These are phyloP conservation scores for Penaeus indicus DNA, from an alignment of 1,140 invertebrate genomes.

Conservation along the genomic window DNA sequence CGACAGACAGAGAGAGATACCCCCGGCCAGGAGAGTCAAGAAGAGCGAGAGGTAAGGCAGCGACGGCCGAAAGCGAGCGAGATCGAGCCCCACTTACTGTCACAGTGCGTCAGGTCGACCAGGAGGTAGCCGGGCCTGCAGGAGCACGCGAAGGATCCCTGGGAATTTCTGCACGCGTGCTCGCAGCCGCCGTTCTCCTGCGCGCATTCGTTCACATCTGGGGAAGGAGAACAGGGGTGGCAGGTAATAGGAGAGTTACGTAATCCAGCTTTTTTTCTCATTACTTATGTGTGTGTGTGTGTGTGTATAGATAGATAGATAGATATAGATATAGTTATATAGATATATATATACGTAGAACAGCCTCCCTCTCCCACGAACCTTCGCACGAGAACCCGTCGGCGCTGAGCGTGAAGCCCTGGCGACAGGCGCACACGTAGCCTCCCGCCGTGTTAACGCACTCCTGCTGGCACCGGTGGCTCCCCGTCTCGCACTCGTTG, in stretches of 20 bases:
- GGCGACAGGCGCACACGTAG: conserved; percentile 52
- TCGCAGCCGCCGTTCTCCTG: conserved; percentile 69
- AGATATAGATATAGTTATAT: conserved; percentile 71
- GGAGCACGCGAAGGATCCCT: conserved; percentile 69
- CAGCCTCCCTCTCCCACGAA: conserved; percentile 78
- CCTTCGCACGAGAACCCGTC: conserved; percentile 49
- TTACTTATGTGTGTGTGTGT: background rate
- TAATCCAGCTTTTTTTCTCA: background rate
- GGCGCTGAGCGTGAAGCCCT: conserved; percentile 65
- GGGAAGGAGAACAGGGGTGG: background rate
- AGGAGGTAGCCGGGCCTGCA: conserved; percentile 70
- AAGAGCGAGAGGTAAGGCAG: too few relatives aligned
- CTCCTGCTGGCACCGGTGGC: conserved; percentile 46
- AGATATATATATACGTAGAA: conserved; percentile 76
- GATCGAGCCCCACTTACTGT: conserved; percentile 31
- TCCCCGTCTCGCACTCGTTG: conserved; percentile 72
- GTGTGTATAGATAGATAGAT: conserved; percentile 67
- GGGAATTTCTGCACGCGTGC: conserved; percentile 69
- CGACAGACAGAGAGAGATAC: background rate
- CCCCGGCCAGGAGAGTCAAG: too few relatives aligned
- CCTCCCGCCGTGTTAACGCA: conserved; percentile 59
- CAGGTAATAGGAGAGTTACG: background rate
- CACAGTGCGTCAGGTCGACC: conserved; percentile 71
- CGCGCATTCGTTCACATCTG: conserved; percentile 69
- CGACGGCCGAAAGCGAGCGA: too few relatives aligned